Evolutionary conservation across 2,888 invertebrate genomes (phyloP).

Genomic region (Torymus auratus): DNA sequence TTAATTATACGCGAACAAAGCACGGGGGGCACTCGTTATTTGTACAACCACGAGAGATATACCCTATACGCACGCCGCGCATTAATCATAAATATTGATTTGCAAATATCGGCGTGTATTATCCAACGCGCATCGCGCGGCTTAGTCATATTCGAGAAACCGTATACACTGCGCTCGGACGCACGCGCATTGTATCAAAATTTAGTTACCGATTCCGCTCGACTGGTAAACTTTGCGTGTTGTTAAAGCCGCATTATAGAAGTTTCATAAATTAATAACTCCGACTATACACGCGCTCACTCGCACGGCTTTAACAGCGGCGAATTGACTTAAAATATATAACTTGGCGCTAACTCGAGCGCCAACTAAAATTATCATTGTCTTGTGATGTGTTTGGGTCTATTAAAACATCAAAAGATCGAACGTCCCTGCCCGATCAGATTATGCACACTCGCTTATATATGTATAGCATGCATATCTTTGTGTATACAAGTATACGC

Average conservation of each 20-base stretch:
- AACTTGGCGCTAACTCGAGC: not conserved
- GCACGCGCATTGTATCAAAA: not conserved
- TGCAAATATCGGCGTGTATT: not conserved
- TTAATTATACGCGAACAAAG: conserved; percentile 16
- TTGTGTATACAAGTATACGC: too few relatives aligned
- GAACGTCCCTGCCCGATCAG: too few relatives aligned
- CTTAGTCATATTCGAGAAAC: too few relatives aligned
- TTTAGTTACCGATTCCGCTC: not conserved
- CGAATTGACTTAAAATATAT: conserved; percentile 20
- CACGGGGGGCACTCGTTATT: not conserved
- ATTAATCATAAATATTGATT: conserved; percentile 34
- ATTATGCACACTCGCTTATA: too few relatives aligned
- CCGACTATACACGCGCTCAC: not conserved
- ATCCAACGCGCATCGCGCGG: not conserved
- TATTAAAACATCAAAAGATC: too few relatives aligned
- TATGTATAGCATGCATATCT: too few relatives aligned
- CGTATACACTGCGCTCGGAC: too few relatives aligned
- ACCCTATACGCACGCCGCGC: not conserved
- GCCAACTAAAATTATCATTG: too few relatives aligned
- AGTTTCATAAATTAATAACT: conserved; percentile 13
- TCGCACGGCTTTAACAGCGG: too few relatives aligned
- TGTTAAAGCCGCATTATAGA: conserved; percentile 19
- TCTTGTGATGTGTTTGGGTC: too few relatives aligned
- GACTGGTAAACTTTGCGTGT: not conserved
- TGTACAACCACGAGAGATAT: not conserved